These are phyloP conservation scores for Lasioglossum albipes DNA, from an alignment of 1,140 invertebrate species.

Conservation along the genomic window DNA sequence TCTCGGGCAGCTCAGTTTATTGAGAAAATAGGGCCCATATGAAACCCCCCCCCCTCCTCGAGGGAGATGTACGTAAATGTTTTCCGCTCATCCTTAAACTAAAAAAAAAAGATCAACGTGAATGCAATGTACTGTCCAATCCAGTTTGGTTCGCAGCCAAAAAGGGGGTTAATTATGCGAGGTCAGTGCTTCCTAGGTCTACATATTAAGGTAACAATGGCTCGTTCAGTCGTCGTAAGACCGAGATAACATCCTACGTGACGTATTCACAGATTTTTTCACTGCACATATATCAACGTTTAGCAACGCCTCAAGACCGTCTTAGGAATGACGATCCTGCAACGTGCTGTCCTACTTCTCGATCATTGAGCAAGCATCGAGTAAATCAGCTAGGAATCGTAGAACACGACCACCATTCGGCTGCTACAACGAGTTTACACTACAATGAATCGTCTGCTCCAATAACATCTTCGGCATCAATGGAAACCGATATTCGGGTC, in stretches of 20 bases:
- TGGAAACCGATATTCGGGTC: not conserved
- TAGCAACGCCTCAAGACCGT: slow-evolving; percentile 29
- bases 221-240: not conserved
- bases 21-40: too few relatives aligned
- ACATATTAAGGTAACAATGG: slow-evolving; percentile 14
- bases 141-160: too few relatives aligned
- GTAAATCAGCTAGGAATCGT: not conserved
- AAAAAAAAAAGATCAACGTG: too few relatives aligned
- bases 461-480: not conserved
- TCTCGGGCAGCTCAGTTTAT: too few relatives aligned
- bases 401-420: slow-evolving; percentile 11
- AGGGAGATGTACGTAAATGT: too few relatives aligned
- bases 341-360: slow-evolving; percentile 33
- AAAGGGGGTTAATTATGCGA: not conserved
- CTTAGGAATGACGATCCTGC: slow-evolving; percentile 27
- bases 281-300: slow-evolving; percentile 23
- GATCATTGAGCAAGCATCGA: slow-evolving; percentile 34
- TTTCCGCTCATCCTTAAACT: too few relatives aligned
- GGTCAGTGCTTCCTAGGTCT: not conserved
- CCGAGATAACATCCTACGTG: slow-evolving; percentile 29
- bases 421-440: not conserved
- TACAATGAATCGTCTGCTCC: not conserved
- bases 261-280: slow-evolving; percentile 20
- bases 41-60: too few relatives aligned
- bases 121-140: too few relatives aligned